These are phyloP conservation scores for Sitobion miscanthi DNA, from an alignment of 1,140 invertebrate genomes.

Conservation along the genomic window DNA sequence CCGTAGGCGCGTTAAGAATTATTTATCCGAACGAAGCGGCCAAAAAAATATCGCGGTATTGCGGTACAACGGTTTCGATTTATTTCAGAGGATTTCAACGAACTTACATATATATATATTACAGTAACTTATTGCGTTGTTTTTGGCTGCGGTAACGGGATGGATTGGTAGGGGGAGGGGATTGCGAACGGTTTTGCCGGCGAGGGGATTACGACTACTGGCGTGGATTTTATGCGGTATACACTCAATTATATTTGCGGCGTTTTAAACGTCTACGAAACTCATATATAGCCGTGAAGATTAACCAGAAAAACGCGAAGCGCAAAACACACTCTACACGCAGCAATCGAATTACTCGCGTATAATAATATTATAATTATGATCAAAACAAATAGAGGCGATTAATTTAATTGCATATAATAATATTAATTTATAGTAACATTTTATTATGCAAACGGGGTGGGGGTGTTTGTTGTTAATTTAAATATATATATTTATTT, in stretches of 20 bases:
- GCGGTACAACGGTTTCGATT: slow-evolving; percentile 26
- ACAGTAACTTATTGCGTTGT: neutral
- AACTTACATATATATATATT: neutral
- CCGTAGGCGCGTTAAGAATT: neutral
- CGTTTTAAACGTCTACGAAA: neutral
- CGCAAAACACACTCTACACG: neutral
- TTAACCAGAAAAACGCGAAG: neutral
- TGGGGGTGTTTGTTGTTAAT: neutral
- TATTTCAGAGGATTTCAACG: slow-evolving; percentile 3
- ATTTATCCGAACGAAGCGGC: neutral
- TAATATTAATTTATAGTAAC: neutral
- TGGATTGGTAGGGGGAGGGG: neutral
- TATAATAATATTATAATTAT: too few relatives aligned
- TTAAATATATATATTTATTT: neutral
- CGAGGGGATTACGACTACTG: neutral
- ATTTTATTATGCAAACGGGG: neutral
- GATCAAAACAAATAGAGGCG: neutral
- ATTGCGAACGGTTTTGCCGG: neutral
- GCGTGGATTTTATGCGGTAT: neutral
- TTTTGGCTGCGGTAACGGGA: neutral
- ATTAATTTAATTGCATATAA: neutral
- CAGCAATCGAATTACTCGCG: neutral
- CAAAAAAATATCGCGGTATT: neutral
- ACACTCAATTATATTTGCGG: neutral
- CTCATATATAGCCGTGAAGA: neutral